Conservation (phyloP, 2,888 invertebrate species). For the Odontocerum albicorne region DNA sequence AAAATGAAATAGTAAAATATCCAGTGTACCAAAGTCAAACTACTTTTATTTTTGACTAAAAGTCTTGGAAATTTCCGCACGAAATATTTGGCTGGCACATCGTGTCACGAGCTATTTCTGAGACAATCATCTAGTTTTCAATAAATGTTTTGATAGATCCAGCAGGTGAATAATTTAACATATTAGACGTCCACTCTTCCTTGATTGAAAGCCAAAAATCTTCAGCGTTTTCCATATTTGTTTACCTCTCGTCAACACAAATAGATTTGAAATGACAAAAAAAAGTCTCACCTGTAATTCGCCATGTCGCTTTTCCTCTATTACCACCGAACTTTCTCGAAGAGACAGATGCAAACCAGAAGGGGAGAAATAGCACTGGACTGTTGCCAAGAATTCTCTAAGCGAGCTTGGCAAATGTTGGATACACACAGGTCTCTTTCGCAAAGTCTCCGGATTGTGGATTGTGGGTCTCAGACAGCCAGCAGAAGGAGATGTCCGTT, state of each 20-base stretch:
- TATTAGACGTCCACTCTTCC: too few species aligned
- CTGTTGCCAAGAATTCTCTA: conserved; percentile 6
- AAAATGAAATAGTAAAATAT: too few species aligned
- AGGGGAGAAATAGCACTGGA: conserved; percentile 10
- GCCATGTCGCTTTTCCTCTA: conserved; percentile 15
- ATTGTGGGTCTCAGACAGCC: neutral
- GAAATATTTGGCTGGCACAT: too few species aligned
- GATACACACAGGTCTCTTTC: conserved; percentile 6
- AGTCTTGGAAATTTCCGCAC: too few species aligned
- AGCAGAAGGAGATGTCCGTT: conserved; percentile 11
- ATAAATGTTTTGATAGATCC: too few species aligned
- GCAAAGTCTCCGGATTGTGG: too few species aligned
- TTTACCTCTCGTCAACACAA: neutral
- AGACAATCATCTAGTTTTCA: too few species aligned
- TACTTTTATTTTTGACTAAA: too few species aligned
- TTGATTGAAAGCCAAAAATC: neutral
- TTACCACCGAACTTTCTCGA: conserved; percentile 6
- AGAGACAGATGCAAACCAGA: conserved; percentile 2
- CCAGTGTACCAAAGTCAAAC: too few species aligned
- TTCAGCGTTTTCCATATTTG: neutral
- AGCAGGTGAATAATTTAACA: too few species aligned
- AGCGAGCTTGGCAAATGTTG: conserved; percentile 6
- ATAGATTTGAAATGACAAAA: neutral
- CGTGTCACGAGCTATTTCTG: too few species aligned
- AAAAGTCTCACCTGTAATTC: conserved; percentile 25